phyloP scores from a whole-genome alignment of 2,888 invertebrate species.

The Automeris io region DNA sequence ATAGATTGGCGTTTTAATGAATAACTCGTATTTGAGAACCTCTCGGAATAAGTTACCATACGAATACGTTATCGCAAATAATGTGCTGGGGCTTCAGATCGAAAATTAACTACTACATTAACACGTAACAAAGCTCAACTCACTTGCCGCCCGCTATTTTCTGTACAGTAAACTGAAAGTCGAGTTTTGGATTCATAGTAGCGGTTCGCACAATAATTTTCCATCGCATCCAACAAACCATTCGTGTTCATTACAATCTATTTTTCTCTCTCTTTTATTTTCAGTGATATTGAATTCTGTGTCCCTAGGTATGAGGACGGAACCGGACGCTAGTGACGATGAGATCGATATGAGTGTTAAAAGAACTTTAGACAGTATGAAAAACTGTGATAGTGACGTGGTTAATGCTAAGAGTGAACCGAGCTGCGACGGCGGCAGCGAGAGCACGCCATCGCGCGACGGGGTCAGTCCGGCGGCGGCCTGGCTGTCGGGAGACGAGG shows the following conservation, averaged over 20 bases:
- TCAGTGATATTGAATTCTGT: conserved; percentile 76
- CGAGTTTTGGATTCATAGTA: not conserved
- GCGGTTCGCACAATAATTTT: conserved; percentile 2
- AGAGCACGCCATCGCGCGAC: conserved; percentile 51
- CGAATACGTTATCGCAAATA: too few species aligned
- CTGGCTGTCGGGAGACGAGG: conserved; percentile 58
- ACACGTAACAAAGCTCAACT: too few species aligned
- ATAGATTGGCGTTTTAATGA: too few species aligned
- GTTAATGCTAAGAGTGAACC: conserved; percentile 68
- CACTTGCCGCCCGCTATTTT: too few species aligned
- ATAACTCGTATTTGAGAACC: too few species aligned
- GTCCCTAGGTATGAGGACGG: conserved; percentile 74
- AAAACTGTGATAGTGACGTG: conserved; percentile 70
- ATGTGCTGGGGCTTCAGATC: too few species aligned
- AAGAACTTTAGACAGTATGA: conserved; percentile 71
- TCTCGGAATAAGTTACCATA: too few species aligned
- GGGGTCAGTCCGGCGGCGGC: conserved; percentile 54
- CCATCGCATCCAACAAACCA: conserved; percentile 27
- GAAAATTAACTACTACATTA: too few species aligned
- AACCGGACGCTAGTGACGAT: conserved; percentile 71
- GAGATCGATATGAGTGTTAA: conserved; percentile 70
- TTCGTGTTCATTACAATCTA: conserved; percentile 40
- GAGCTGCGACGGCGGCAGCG: conserved; percentile 52
- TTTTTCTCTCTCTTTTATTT: conserved; percentile 64
- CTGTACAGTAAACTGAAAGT: not conserved